These are phyloP conservation scores for Peucedramus taeniatus DNA, from an alignment of 2,113 vertebrate genomes.

Conservation along the genomic window DNA sequence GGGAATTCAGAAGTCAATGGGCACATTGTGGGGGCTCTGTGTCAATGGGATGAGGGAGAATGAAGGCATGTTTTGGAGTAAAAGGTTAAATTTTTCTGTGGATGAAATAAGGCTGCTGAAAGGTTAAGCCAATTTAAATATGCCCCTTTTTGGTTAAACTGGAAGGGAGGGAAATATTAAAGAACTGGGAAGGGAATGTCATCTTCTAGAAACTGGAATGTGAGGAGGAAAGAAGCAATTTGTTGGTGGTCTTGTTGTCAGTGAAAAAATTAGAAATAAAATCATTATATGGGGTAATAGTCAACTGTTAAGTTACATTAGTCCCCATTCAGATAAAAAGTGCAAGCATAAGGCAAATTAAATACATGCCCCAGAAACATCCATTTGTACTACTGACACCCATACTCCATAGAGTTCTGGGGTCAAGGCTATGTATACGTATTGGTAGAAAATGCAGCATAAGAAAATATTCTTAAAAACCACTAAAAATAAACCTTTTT, in stretches of 20 bases:
- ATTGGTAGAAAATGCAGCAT: not conserved
- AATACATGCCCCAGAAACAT: not conserved
- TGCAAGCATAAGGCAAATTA: not conserved
- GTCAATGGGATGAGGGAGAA: not conserved
- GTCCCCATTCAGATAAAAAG: not conserved
- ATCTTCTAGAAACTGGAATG: not conserved
- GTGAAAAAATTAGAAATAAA: not conserved
- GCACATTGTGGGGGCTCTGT: not conserved
- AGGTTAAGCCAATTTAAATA: slow-evolving; percentile 20
- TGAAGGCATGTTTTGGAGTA: not conserved
- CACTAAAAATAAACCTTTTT: not conserved
- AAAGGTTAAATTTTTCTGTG: slow-evolving; percentile 39
- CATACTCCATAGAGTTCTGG: not conserved
- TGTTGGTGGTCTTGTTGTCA: not conserved
- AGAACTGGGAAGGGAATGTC: not conserved
- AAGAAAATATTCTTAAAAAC: not conserved
- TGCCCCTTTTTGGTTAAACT: not conserved
- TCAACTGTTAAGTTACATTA: not conserved
- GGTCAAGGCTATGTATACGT: not conserved
- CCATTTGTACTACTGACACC: not conserved
- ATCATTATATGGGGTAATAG: not conserved
- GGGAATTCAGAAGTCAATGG: slow-evolving; percentile 25
- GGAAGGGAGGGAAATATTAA: not conserved
- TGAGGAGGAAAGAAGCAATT: not conserved
- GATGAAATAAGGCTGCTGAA: not conserved